These are phyloP conservation scores for Andrena haemorrhoa DNA, from an alignment of 2,888 invertebrate genomes.

Conservation along the genomic window DNA sequence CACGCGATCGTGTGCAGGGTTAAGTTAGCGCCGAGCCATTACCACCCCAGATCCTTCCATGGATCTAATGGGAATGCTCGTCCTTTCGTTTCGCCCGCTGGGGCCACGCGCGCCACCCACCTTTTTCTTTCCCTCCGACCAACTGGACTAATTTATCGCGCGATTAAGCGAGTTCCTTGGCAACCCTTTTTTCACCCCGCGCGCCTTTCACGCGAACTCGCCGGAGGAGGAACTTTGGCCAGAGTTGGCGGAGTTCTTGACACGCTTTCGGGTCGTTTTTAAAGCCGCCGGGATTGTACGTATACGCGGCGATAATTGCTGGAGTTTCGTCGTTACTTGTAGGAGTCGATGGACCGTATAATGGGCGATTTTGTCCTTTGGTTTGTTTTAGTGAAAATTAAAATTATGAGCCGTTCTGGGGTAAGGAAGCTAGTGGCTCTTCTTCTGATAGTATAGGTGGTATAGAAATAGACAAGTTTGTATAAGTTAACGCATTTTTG, in stretches of 20 bases:
- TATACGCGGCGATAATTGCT: neutral
- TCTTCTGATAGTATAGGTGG: too few species aligned
- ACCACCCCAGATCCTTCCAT: constrained; percentile 58
- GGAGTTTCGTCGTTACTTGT: neutral
- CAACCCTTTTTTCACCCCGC: neutral
- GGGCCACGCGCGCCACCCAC: constrained; percentile 30
- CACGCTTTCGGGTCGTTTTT: constrained; percentile 19
- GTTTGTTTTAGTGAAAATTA: neutral
- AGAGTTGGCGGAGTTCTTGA: constrained; percentile 15
- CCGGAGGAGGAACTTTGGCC: constrained; percentile 5
- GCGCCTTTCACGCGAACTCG: constrained; percentile 16
- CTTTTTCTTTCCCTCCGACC: constrained; percentile 19
- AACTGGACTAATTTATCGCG: constrained; percentile 55
- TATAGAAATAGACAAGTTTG: too few species aligned
- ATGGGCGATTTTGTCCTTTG: neutral
- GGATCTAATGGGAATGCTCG: constrained; percentile 58
- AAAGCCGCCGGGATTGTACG: neutral
- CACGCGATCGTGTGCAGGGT: constrained; percentile 32
- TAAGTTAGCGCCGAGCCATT: constrained; percentile 65
- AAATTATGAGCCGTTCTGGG: neutral
- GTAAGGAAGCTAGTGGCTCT: too few species aligned
- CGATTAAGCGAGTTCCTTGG: constrained; percentile 47
- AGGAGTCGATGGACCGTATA: neutral
- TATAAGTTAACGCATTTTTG: too few species aligned
- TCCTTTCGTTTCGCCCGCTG: constrained; percentile 29